A percentile compares a stretch with the other conserved stretches of the same genome.
phyloP scores from a whole-genome alignment of 2,797 vertebrate species.

The Melanotaenia maccullochi region DNA sequence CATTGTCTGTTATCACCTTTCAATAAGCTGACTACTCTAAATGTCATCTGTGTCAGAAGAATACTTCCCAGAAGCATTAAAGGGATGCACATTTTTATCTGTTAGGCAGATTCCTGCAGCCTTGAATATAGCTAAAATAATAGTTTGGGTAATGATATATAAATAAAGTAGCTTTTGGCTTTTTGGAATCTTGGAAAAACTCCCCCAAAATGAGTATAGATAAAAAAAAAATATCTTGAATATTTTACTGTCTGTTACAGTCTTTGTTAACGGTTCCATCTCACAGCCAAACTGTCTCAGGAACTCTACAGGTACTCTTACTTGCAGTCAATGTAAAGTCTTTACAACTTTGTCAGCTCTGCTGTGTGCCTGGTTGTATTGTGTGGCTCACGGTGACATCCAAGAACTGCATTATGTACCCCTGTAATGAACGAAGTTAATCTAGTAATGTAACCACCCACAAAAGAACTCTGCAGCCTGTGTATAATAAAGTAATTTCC shows the following conservation, averaged over 20 bases:
- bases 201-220: not conserved
- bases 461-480: constrained; percentile 30
- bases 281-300: constrained; percentile 61
- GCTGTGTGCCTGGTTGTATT: constrained; percentile 10
- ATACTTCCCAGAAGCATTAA: not conserved
- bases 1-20: not conserved
- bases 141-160: constrained; percentile 1
- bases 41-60: not conserved
- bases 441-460: constrained; percentile 23
- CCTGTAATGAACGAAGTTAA: constrained; percentile 26
- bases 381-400: constrained; percentile 13
- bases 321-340: constrained; percentile 10
- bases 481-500: constrained; percentile 60
- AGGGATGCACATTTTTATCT: not conserved
- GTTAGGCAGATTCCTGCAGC: not conserved
- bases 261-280: constrained; percentile 16
- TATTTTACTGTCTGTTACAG: not conserved
- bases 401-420: constrained; percentile 12
- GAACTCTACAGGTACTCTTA: constrained; percentile 51
- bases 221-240: not conserved
- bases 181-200: constrained; percentile 12
- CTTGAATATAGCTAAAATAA: not conserved
- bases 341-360: constrained; percentile 20
- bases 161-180: not conserved
- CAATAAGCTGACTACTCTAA: not conserved